Evolutionary conservation across 2,888 invertebrate genomes (phyloP), one percentile per base, ranked within the genome.

Genomic region (Deilephila porcellus): DNA sequence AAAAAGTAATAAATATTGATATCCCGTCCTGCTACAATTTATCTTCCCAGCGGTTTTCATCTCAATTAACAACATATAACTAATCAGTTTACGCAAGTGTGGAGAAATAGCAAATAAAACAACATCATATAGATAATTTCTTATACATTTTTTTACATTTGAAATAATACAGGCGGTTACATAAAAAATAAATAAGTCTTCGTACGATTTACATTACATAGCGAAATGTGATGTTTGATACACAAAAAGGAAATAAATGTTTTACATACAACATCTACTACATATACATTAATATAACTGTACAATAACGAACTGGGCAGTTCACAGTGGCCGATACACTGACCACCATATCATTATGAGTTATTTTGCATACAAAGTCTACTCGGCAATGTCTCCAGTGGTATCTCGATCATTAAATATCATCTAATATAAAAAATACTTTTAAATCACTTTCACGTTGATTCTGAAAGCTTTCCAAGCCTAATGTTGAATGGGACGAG

Each of bases 141-240:
- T 73, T 73, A 73, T 70, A 73, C 70, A 73, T 73, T 73, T 67
- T 94, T 94, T 92, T 93, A 94, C 93, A 93, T 90, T 91, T 90
- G 83, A 92, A 92, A 93, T 93, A 91, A 92, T 92, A 93, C 92
- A 94, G 93, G 93, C 93, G 94, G 93, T 94, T 94, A 94, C 91
- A 94, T 91, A 91, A 91, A 90, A 89, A 94, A 93, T 93, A 94
- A 94, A 93, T 93, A 92, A 90, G 89, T 84, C 79, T 84, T 85
- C 82, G 78, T 83, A 82, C 79, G 79, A 85, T 85, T 85, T 86
- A 86, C 84, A 86, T 81, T 83, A 81, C 77, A n/a, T 73, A 60
- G 34, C 60, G 17, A 60, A 82, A 75, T 88, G 90, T 91, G 91
- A 89, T 89, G 88, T 83, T 81, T 79, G 80, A 80, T 83, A 80